A percentile compares a stretch with the other conserved stretches of the same genome.
phyloP scores from a whole-genome alignment of 1,140 invertebrate species.

The Triops longicaudatus region DNA sequence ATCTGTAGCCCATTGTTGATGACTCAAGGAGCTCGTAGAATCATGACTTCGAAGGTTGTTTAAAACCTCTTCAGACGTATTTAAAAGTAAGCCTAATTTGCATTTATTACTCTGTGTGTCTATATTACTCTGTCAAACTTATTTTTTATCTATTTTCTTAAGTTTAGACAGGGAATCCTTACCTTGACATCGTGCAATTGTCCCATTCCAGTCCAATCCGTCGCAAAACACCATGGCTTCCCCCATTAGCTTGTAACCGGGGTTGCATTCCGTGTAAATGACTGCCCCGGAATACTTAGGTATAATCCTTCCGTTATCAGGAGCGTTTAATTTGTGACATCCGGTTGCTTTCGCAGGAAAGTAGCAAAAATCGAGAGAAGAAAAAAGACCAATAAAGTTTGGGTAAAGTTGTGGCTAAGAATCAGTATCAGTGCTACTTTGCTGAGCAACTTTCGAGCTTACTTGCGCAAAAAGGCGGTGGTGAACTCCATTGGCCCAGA shows the following conservation, averaged over 20 bases:
- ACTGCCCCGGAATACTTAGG: neutral
- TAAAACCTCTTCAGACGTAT: no score
- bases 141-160: no score
- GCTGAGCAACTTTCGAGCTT: conserved; percentile 38
- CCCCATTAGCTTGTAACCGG: conserved; percentile 48
- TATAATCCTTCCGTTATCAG: conserved; percentile 21
- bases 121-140: no score
- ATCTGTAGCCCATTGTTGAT: no score
- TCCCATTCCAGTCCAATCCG: conserved; percentile 52
- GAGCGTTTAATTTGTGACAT: neutral
- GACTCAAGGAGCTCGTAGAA: no score
- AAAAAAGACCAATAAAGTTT: neutral
- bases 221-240: conserved; percentile 52
- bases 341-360: neutral
- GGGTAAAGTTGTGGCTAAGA: neutral
- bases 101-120: no score
- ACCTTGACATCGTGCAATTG: conserved; percentile 52
- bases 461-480: conserved; percentile 55
- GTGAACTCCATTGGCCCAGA: conserved; percentile 49
- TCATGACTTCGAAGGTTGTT: no score
- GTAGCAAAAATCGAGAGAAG: neutral
- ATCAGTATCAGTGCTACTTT: no score
- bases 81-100: no score
- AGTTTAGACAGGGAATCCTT: conserved; percentile 30
- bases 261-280: conserved; percentile 42